phyloP scores from a whole-genome alignment of 2,113 vertebrate genomes.

The Sigmodon hispidus region DNA sequence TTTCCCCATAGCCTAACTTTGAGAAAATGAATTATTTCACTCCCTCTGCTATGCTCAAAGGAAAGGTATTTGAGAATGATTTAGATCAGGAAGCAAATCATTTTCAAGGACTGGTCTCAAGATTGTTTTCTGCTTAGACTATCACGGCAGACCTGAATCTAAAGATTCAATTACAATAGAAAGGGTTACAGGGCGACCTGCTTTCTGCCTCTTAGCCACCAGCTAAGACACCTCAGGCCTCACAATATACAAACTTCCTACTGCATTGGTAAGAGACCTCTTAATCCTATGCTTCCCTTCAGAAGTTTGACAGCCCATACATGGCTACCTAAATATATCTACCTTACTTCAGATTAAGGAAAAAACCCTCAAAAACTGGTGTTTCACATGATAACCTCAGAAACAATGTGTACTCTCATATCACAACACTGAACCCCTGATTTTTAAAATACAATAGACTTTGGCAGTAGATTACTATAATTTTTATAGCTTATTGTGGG shows the following conservation, averaged over 20 bases:
- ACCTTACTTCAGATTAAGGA: neutral
- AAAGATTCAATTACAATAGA: slow-evolving; percentile 64
- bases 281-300: slow-evolving; percentile 36
- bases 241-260: slow-evolving; percentile 33
- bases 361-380: neutral
- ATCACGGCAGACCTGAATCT: slow-evolving; percentile 70
- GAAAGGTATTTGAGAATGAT: slow-evolving; percentile 52
- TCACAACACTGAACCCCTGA: neutral
- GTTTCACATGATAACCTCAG: slow-evolving; percentile 9
- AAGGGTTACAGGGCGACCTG: neutral
- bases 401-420: neutral
- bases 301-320: slow-evolving; percentile 54
- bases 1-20: slow-evolving; percentile 63
- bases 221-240: slow-evolving; percentile 54
- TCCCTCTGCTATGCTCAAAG: slow-evolving; percentile 60
- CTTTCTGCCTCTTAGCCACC: slow-evolving; percentile 39
- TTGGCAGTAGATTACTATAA: neutral
- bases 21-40: slow-evolving; percentile 70
- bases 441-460: slow-evolving; percentile 22
- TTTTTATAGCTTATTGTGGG: slow-evolving; percentile 3
- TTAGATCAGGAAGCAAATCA: slow-evolving; percentile 73
- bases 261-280: slow-evolving; percentile 26
- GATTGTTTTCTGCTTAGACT: slow-evolving; percentile 74
- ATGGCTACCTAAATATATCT: slow-evolving; percentile 10
- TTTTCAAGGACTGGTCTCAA: slow-evolving; percentile 60